Evolutionary conservation across 2,113 vertebrate species (phyloP).

Genomic region (Aptenodytes patagonicus): DNA sequence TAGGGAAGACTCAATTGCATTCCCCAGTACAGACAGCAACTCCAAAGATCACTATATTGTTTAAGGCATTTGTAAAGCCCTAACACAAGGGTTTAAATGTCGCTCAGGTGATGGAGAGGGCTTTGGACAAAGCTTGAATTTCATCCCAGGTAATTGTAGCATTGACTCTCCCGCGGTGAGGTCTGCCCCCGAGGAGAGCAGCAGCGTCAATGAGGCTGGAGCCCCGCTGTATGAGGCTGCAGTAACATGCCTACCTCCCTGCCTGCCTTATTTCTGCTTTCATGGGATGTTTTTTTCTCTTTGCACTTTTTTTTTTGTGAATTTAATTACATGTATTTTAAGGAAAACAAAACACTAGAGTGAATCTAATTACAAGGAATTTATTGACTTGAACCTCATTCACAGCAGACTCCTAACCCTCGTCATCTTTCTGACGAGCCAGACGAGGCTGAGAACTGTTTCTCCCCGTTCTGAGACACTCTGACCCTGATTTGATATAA

Average conservation of each 20-base stretch:
- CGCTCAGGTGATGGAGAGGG: not conserved
- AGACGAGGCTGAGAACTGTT: not conserved
- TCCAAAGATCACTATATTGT: not conserved
- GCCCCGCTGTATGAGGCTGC: rapidly evolving
- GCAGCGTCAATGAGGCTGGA: rapidly evolving
- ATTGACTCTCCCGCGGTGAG: rapidly evolving
- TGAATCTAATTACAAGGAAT: not conserved
- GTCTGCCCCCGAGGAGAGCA: not conserved
- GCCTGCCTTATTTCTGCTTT: not conserved
- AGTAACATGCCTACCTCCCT: not conserved
- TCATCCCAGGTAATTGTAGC: not conserved
- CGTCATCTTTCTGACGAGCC: not conserved
- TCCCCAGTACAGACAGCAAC: not conserved
- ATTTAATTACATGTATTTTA: not conserved
- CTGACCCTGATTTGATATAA: not conserved
- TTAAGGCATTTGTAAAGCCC: not conserved
- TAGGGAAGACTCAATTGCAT: not conserved
- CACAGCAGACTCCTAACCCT: not conserved
- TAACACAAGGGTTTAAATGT: not conserved
- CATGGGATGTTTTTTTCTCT: not conserved
- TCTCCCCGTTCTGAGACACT: not conserved
- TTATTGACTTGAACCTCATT: conserved; percentile 17
- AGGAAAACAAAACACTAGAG: not conserved
- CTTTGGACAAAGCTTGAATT: not conserved
- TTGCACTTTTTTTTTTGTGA: not conserved